These are phyloP conservation scores for Formica selysi DNA, from an alignment of 1,140 invertebrate genomes.

Conservation along the genomic window DNA sequence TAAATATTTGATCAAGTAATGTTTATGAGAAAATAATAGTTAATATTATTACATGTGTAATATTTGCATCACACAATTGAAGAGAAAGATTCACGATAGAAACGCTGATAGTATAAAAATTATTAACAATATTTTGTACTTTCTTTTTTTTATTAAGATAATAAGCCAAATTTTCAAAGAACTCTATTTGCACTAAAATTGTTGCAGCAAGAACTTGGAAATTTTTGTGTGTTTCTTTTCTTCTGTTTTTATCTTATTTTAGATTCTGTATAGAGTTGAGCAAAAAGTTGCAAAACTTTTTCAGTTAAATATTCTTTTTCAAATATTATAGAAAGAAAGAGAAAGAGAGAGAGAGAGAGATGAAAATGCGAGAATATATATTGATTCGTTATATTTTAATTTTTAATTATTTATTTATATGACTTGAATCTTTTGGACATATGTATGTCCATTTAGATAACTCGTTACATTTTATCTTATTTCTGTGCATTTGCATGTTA, in stretches of 20 bases:
- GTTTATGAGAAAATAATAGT: neutral
- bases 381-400: neutral
- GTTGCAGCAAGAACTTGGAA: constrained; percentile 10
- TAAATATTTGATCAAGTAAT: neutral
- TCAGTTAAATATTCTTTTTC: constrained; percentile 20
- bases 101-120: neutral
- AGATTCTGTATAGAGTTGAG: neutral
- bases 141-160: neutral
- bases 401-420: constrained; percentile 5
- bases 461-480: neutral
- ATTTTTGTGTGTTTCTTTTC: neutral
- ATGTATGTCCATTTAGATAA: constrained; percentile 13
- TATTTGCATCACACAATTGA: neutral
- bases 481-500: neutral
- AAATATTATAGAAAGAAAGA: neutral
- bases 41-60: neutral
- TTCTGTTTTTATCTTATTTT: neutral
- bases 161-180: constrained; percentile 9
- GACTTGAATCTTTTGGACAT: neutral
- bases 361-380: neutral
- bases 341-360: too few relatives aligned
- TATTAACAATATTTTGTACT: neutral
- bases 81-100: neutral
- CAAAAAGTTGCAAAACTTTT: constrained; percentile 6
- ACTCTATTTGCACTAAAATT: constrained; percentile 25